Evolutionary conservation across 2,888 invertebrate genomes (phyloP), one percentile per base, ranked within the genome.

Genomic region (Seladonia tumulorum): DNA sequence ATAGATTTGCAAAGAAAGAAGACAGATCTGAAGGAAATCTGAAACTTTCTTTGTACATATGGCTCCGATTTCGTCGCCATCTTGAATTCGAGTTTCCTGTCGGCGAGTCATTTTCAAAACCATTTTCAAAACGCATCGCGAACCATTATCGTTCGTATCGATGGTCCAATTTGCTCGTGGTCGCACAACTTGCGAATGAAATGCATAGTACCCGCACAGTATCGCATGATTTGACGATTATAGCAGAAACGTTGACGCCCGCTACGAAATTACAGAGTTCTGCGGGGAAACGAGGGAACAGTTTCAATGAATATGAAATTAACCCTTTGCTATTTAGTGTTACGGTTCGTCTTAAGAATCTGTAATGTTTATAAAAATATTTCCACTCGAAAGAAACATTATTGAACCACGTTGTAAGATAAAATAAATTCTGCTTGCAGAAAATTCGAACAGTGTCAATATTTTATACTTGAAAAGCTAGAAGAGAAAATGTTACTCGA

Each of bases 41-140:
- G 72, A 82, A 83, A 76, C 76, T 70, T 74, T 66, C 78, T 78
- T 83, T 47, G 72, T 22, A 39, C 74, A 18, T 29, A 10, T n/a
- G 29, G 70, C 42, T 63, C 63, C n/a, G 47, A 72, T 16, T 35
- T 47, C 83, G 39, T 29, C 12, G 42, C 71, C 39, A 42, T 63
- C 29, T 29, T 57, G 49, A 72, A 63, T n/a, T n/a, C 49, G 49
- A 47, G 49, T 63, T 63, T 77, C 42, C n/a, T 68, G 29, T 49
- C 66, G 45, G 45, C 22, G 47, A 57, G 18, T 10, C 49, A 29
- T 73, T 49, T 57, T 22, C 22, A 22, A 47, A 66, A 47, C 25
- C 49, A 29, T 73, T 49, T 57, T 22, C 22, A 22, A 47, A 66
- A 47, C 25, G 35, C 53, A 39, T 45, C 66, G 63, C 63, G 45